These are phyloP conservation scores for Cyprinodon variegatus DNA, from an alignment of 2,113 vertebrate genomes.

Conservation along the genomic window DNA sequence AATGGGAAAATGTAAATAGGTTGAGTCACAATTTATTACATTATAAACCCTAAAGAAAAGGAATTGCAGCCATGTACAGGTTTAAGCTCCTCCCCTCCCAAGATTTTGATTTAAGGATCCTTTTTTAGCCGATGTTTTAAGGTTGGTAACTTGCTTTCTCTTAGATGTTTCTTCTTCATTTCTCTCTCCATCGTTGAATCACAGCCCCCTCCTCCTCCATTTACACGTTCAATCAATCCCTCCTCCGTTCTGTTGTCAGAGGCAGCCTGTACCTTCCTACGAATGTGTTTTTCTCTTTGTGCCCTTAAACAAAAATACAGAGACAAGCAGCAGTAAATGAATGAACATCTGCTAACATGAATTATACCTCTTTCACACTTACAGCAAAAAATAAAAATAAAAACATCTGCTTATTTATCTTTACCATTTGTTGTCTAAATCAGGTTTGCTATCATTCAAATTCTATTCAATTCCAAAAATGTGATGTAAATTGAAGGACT, in stretches of 20 bases:
- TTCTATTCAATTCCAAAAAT: background rate
- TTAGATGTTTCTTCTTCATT: slow-evolving; percentile 72
- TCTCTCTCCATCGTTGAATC: slow-evolving; percentile 69
- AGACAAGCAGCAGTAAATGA: background rate
- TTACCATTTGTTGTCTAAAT: background rate
- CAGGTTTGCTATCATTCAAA: background rate
- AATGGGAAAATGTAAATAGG: background rate
- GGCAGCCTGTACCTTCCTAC: slow-evolving; percentile 54
- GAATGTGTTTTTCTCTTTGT: slow-evolving; percentile 54
- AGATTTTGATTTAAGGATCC: slow-evolving; percentile 21
- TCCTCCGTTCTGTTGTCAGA: slow-evolving; percentile 43
- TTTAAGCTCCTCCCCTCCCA: background rate
- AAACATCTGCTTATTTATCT: background rate
- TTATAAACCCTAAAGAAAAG: slow-evolving; percentile 8
- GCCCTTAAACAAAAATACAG: background rate
- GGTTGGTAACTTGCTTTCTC: slow-evolving; percentile 79
- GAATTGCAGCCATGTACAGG: background rate
- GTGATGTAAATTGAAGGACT: background rate
- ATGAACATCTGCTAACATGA: background rate
- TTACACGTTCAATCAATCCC: slow-evolving; percentile 23
- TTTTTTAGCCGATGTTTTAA: slow-evolving; percentile 75
- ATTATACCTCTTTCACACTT: background rate
- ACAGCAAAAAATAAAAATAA: background rate
- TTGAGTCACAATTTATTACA: background rate
- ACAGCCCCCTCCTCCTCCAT: slow-evolving; percentile 53